Percentiles rank a stretch among this genome's conserved stretches.
Conservation (phyloP, 2,113 vertebrate genomes). For the Eupsittula cactorum region DNA sequence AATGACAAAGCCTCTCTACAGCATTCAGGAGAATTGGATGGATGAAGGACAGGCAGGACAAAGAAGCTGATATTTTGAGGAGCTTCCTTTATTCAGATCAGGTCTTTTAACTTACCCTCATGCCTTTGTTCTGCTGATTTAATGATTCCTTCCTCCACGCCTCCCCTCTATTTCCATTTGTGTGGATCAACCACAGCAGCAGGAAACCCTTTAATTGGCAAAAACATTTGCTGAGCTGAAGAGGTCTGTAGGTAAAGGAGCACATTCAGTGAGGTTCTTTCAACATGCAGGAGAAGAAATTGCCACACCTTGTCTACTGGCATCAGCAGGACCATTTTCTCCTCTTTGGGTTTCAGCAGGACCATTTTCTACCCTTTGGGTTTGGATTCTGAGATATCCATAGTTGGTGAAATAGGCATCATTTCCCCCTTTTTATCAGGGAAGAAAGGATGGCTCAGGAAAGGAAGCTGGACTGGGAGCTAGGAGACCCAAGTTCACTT, state of each 20-base stretch:
- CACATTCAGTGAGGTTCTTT: slow-evolving; percentile 67
- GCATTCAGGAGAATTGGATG: slow-evolving; percentile 52
- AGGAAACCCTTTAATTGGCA: slow-evolving; percentile 77
- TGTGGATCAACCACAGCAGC: slow-evolving; percentile 62
- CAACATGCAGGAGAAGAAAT: slow-evolving; percentile 35
- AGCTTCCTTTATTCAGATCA: slow-evolving; percentile 52
- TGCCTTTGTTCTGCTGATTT: slow-evolving; percentile 74
- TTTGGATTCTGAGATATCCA: slow-evolving; percentile 46
- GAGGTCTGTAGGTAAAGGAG: slow-evolving; percentile 55
- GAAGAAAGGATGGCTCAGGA: not conserved
- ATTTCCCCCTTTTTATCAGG: not conserved
- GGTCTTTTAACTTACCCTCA: slow-evolving; percentile 61
- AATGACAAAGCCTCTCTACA: slow-evolving; percentile 62
- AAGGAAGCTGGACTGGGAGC: not conserved
- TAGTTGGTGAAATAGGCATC: slow-evolving; percentile 23
- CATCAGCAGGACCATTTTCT: slow-evolving; percentile 56
- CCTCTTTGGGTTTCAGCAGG: slow-evolving; percentile 29
- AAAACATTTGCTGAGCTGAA: slow-evolving; percentile 53
- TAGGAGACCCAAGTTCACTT: not conserved
- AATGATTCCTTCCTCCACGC: slow-evolving; percentile 70
- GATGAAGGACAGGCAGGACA: slow-evolving; percentile 23
- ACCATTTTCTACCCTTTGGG: slow-evolving; percentile 46
- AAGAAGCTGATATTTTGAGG: slow-evolving; percentile 47
- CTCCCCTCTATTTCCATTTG: slow-evolving; percentile 35
- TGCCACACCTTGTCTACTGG: slow-evolving; percentile 57